phyloP scores from a whole-genome alignment of 2,113 vertebrate species.

The Oreochromis niloticus region DNA sequence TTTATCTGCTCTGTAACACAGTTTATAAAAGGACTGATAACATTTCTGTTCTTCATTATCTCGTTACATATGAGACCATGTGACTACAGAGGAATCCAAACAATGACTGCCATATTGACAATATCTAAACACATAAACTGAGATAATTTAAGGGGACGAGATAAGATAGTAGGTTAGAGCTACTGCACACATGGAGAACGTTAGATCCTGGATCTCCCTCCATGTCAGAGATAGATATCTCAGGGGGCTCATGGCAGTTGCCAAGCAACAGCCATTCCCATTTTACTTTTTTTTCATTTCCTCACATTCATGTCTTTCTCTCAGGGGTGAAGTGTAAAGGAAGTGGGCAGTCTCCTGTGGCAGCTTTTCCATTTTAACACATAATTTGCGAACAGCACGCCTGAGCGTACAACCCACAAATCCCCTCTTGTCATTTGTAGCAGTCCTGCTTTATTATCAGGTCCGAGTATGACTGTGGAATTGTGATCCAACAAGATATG shows the following conservation, averaged over 20 bases:
- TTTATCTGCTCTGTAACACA: not conserved
- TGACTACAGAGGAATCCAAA: not conserved
- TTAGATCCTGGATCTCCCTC: slow-evolving; percentile 37
- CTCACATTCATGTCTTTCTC: slow-evolving; percentile 38
- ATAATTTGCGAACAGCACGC: not conserved
- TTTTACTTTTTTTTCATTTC: slow-evolving; percentile 41
- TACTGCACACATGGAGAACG: not conserved
- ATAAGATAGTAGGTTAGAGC: slow-evolving; percentile 1
- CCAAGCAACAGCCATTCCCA: slow-evolving; percentile 65
- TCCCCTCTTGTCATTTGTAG: not conserved
- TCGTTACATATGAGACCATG: not conserved
- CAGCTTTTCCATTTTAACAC: slow-evolving; percentile 21
- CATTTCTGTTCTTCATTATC: not conserved
- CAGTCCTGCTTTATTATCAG: not conserved
- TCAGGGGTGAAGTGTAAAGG: slow-evolving; percentile 9
- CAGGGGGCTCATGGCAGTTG: slow-evolving; percentile 62
- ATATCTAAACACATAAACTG: not conserved
- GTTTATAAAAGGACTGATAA: not conserved
- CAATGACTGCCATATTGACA: not conserved
- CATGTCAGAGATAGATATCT: slow-evolving; percentile 56
- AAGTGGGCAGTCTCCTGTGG: slow-evolving; percentile 1
- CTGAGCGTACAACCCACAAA: not conserved
- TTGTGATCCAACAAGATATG: not conserved
- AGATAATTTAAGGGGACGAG: not conserved
- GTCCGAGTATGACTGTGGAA: not conserved